A percentile compares a stretch with the other conserved stretches of the same genome.
Conservation (phyloP, 2,888 invertebrate genomes). For the Sphaerophoria rueppellii region DNA sequence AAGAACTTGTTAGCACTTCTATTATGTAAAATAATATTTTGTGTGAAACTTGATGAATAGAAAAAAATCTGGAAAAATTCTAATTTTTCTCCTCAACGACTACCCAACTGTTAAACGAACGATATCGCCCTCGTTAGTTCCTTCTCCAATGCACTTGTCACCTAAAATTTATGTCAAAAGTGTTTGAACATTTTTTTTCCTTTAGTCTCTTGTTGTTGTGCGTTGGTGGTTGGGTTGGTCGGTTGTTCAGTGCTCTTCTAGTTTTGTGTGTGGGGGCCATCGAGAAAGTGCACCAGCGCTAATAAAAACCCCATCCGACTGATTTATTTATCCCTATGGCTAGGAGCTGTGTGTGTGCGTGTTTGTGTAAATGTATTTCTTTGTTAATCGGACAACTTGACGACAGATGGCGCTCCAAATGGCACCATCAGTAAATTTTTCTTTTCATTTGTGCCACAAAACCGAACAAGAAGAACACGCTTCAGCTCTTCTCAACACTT, state of each 20-base stretch:
- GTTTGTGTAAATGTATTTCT: background rate
- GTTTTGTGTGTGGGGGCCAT: background rate
- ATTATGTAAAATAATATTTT: too few relatives aligned
- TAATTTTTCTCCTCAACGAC: background rate
- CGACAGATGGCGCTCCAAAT: slow-evolving; percentile 1
- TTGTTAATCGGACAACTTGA: background rate
- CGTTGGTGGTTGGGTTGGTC: too few relatives aligned
- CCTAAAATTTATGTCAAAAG: slow-evolving; percentile 56
- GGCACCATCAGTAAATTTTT: slow-evolving; percentile 60
- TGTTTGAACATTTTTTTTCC: slow-evolving; percentile 21
- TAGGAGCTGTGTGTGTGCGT: background rate
- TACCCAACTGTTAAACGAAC: background rate
- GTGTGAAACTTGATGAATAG: too few relatives aligned
- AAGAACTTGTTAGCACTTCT: too few relatives aligned
- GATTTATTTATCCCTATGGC: background rate
- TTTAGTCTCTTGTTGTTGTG: background rate
- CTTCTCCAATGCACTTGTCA: slow-evolving; percentile 51
- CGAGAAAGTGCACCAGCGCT: background rate
- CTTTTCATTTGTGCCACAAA: slow-evolving; percentile 53
- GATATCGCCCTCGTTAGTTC: background rate
- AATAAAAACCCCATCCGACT: background rate
- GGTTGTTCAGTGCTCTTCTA: too few relatives aligned
- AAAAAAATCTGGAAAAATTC: too few relatives aligned
- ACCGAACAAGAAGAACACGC: slow-evolving; percentile 28
- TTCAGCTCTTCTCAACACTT: slow-evolving; percentile 50